These are phyloP conservation scores for Trachymyrmex septentrionalis DNA, from an alignment of 1,140 invertebrate species.

Conservation along the genomic window DNA sequence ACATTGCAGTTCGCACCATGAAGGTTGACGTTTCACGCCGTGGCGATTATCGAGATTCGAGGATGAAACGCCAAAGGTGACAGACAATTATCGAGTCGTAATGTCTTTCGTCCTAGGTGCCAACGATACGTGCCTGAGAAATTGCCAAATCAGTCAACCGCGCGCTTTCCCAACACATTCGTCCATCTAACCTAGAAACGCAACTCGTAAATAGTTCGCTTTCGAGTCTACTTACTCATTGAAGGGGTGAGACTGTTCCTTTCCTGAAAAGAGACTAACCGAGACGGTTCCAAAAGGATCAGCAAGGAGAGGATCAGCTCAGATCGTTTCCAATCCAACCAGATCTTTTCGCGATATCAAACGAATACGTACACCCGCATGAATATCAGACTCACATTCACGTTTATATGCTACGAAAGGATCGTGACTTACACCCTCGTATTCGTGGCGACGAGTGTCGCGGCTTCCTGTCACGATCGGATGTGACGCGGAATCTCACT, in stretches of 20 bases:
- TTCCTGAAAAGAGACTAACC: neutral
- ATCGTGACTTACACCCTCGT: no score
- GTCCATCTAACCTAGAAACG: conserved; percentile 75
- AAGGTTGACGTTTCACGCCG: neutral
- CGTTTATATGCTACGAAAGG: neutral
- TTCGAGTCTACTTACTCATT: conserved; percentile 56
- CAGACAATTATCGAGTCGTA: neutral
- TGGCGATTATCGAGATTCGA: neutral
- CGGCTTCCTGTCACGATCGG: neutral
- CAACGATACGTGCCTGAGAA: neutral
- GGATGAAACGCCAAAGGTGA: neutral
- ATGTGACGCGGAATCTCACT: neutral
- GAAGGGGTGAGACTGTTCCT: neutral
- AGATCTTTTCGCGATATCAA: neutral
- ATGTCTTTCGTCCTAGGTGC: neutral
- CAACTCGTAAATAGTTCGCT: conserved; percentile 54
- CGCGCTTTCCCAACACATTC: conserved; percentile 49
- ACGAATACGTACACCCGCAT: neutral
- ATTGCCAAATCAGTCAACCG: conserved; percentile 44
- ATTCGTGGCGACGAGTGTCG: neutral
- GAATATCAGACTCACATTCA: neutral
- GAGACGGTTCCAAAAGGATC: no score
- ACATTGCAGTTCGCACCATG: conserved; percentile 55
- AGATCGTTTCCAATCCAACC: no score
- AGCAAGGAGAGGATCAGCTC: neutral